Base-by-base conservation (phyloP, 2,113 vertebrate species). In the Aldabrachelys gigantea region DNA sequence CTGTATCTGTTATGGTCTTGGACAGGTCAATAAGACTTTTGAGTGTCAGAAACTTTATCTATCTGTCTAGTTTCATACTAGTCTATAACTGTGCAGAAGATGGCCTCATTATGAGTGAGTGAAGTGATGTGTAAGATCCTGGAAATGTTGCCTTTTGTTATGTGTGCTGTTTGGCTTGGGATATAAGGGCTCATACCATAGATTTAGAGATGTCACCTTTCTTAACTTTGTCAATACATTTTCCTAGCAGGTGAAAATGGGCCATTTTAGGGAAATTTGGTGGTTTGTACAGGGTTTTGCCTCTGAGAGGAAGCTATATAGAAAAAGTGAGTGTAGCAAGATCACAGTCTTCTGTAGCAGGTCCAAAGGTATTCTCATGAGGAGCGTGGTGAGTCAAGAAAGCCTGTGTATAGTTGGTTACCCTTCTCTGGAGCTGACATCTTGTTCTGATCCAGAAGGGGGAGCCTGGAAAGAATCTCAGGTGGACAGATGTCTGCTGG, bases 401-500 rank as follows among this genome's bases (percentile, higher is more conserved):
- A 93, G 69, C 52, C 5, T 62, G 8, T 8, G 19, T 82, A 41
- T 82, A 80, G 89, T 87, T 27, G 1, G n/a, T 75, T 44, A 19
- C 25, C 4, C 7, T 86, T 84, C 52, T 78, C 76, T 54, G 82
- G 50, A 56, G 8, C 41, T 75, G 44, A 50, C 56, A 9, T 27
- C 35, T 41, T 79, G 75, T 41, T 85, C 3, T 2, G 27, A 25
- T 31, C 12, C 41, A 80, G 62, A 59, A 27, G 57, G 75, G 41
- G 25, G 9, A 10, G 2, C 17, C 72, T 84, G 49, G 27, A 52
- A 76, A 25, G 3, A 19, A 0, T 0, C 11, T 91, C 1, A 0
- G 17, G 5, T 59, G 69, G 59, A 85, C 19, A 89, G 41, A 50
- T 41, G n/a, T 38, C 50, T 87, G 21, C 27, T 65, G 25, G 53